Percentiles rank a stretch among this genome's conserved stretches.
Evolutionary conservation across 2,888 invertebrate genomes (phyloP).

Genomic region (Xestia rhomboidea): DNA sequence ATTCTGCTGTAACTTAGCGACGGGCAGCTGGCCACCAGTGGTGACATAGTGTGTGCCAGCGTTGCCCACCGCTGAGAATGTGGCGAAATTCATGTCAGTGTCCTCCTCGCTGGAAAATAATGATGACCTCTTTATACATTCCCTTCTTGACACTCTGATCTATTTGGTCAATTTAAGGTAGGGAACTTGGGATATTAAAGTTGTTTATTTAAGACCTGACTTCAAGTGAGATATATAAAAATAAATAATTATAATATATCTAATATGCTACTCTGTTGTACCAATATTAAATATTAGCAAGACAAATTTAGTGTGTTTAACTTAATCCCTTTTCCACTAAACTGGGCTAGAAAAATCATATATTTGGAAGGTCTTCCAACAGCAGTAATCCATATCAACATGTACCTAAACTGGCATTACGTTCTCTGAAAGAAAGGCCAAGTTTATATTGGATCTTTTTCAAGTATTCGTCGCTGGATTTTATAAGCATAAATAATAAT

Average conservation of each 20-base stretch:
- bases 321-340: neutral
- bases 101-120: constrained; percentile 83
- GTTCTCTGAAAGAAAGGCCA: neutral
- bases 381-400: neutral
- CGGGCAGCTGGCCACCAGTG: constrained; percentile 88
- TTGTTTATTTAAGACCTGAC: neutral
- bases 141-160: neutral
- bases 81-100: constrained; percentile 94
- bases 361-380: neutral
- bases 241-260: no score
- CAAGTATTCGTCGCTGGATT: neutral
- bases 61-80: constrained; percentile 91
- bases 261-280: no score
- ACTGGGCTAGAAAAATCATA: neutral
- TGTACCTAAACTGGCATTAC: neutral
- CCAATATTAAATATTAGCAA: neutral
- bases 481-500: constrained; percentile 26
- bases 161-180: neutral
- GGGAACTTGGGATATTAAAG: neutral
- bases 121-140: constrained; percentile 6
- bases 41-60: constrained; percentile 88
- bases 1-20: constrained; percentile 93
- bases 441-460: neutral
- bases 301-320: neutral
- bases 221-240: no score